A percentile compares a stretch with the other conserved stretches of the same genome.
These are phyloP conservation scores for Thymelicus acteon DNA, from an alignment of 2,888 invertebrate genomes.

Conservation along the genomic window DNA sequence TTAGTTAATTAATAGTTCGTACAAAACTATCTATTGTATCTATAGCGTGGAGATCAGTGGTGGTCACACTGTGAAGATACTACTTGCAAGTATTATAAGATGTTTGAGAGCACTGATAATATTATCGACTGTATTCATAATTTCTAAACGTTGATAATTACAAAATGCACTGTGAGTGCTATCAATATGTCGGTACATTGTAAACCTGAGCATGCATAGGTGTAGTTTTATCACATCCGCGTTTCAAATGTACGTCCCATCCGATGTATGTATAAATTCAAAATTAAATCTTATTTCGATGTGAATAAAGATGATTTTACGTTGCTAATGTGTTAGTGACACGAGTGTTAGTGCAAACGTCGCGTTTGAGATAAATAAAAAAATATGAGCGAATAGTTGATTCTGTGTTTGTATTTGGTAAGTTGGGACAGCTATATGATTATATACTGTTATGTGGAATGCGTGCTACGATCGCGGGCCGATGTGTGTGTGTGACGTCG, in stretches of 20 bases:
- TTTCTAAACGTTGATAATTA: slow-evolving; percentile 12
- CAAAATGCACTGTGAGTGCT: slow-evolving; percentile 32
- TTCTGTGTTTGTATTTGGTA: slow-evolving; percentile 78
- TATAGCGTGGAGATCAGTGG: background rate
- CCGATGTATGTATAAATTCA: slow-evolving; percentile 5
- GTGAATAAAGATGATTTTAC: slow-evolving; percentile 36
- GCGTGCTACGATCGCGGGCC: slow-evolving; percentile 64
- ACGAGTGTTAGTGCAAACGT: slow-evolving; percentile 54
- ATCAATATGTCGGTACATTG: background rate
- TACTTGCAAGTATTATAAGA: background rate
- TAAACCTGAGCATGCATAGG: background rate
- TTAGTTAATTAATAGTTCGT: background rate
- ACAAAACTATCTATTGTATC: background rate
- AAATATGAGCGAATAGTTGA: slow-evolving; percentile 67
- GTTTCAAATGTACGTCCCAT: background rate
- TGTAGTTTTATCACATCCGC: slow-evolving; percentile 5
- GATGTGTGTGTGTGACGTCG: slow-evolving; percentile 51
- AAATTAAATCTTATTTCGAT: slow-evolving; percentile 25
- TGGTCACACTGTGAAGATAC: slow-evolving; percentile 2
- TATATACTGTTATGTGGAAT: slow-evolving; percentile 62
- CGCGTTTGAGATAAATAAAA: slow-evolving; percentile 36
- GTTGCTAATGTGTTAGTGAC: slow-evolving; percentile 36
- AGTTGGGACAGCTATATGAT: slow-evolving; percentile 74
- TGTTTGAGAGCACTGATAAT: slow-evolving; percentile 5
- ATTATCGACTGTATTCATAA: slow-evolving; percentile 4